Evolutionary conservation across 1,140 invertebrate species (phyloP), one percentile per base, ranked within the genome.

Genomic region (Episyrphus balteatus): DNA sequence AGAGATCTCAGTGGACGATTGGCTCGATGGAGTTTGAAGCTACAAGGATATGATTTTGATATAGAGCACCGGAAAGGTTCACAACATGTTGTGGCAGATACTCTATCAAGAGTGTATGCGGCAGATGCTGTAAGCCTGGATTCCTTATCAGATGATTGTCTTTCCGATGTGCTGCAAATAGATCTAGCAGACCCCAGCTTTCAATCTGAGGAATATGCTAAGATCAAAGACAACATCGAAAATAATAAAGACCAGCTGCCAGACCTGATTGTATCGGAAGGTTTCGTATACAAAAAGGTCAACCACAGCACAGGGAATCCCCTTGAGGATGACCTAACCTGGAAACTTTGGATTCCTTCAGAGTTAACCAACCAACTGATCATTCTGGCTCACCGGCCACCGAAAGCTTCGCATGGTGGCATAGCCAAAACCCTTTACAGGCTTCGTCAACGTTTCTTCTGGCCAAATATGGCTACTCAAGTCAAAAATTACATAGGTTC

Each of bases 31-130:
- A 39, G 48, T 30, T 13, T 74, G 12, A 33, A 52, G 32, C 41
- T 76, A 3, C 67, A 70, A 52, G 53, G 55, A 11, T 73, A 65
- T 50, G 52, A 69, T 37, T 68, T 70, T 42, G 47, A 64, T 10
- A 55, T 75, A 2, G 45, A 51, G 5, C 66, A 75, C 53, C 54
- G 68, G 26, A 59, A 57, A 26, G 71, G 70, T 6, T 55, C 49
- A 17, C 18, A 53, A 5, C 59, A 70, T 43, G 26, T 47, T 2
- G 62, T 69, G 13, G 58, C 65, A 3, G 66, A 69, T 45, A 55
- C 56, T 8, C 45, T 72, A 13, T 68, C 62, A 32, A 21, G 52
- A 15, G 21, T 42, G 12, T n/a, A n/a, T n/a, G n/a, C n/a, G n/a
- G n/a, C n/a, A n/a, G n/a, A n/a, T n/a, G n/a, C n/a, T n/a, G n/a